Conservation (phyloP, 2,888 invertebrate genomes). For the Alentia gelatinosa region DNA sequence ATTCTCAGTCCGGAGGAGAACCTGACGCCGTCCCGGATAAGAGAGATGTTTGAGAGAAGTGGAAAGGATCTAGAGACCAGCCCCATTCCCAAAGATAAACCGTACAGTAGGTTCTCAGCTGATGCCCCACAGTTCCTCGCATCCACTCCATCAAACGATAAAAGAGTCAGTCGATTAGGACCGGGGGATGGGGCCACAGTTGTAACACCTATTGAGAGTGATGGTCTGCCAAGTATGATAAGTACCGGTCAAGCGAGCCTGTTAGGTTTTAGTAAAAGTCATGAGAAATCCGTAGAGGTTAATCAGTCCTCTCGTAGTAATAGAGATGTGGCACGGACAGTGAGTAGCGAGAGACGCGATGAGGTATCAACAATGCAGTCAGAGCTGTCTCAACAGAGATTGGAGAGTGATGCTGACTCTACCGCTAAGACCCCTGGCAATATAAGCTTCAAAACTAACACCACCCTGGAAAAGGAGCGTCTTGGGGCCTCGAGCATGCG, state of each 20-base stretch:
- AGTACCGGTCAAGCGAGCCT: too few relatives aligned
- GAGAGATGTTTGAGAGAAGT: slow-evolving; percentile 18
- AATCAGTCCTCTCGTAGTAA: too few relatives aligned
- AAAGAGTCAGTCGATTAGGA: background rate
- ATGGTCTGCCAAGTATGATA: background rate
- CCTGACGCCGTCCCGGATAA: background rate
- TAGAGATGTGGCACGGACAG: too few relatives aligned
- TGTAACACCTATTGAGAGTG: background rate
- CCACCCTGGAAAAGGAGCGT: background rate
- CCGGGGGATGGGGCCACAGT: background rate
- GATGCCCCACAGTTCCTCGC: background rate
- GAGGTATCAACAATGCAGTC: background rate
- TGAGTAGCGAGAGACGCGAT: background rate
- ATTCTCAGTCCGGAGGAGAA: background rate
- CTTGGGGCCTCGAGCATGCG: background rate
- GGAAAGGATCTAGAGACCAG: background rate
- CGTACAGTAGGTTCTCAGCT: background rate
- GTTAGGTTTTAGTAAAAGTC: too few relatives aligned
- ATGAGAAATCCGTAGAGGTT: too few relatives aligned
- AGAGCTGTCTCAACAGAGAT: background rate
- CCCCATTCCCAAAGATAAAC: slow-evolving; percentile 20
- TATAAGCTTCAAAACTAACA: background rate
- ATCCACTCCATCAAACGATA: background rate
- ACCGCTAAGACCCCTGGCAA: background rate
- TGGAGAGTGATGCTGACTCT: background rate